Percentiles rank a stretch among this genome's conserved stretches.
phyloP scores from a whole-genome alignment of 2,113 vertebrate species.

The Tricholaema leucomelas region DNA sequence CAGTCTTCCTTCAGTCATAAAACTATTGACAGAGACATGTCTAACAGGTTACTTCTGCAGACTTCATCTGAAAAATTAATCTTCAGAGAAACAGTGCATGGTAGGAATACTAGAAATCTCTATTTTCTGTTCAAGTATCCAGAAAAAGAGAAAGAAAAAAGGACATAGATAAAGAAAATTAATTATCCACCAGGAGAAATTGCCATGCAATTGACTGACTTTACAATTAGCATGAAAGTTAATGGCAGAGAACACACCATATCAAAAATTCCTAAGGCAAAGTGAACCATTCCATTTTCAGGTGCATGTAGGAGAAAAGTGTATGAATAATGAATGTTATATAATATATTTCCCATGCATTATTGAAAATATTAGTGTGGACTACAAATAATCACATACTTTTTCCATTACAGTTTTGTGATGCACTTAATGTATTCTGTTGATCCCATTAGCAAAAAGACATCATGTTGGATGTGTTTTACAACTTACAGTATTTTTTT shows the following conservation, averaged over 20 bases:
- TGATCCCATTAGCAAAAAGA: background rate
- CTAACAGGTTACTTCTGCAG: background rate
- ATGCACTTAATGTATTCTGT: constrained; percentile 37
- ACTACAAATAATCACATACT: constrained; percentile 45
- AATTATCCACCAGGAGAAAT: background rate
- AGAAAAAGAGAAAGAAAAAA: background rate
- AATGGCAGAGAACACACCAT: constrained; percentile 2
- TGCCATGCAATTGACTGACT: constrained; percentile 1
- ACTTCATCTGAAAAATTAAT: background rate
- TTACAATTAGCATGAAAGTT: constrained; percentile 28
- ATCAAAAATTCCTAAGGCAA: constrained; percentile 42
- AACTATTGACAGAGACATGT: background rate
- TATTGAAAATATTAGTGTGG: constrained; percentile 67
- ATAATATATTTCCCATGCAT: constrained; percentile 56
- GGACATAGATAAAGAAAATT: background rate
- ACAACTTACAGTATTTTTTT: background rate
- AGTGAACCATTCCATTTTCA: constrained; percentile 45
- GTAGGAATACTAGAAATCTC: background rate
- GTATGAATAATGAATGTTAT: constrained; percentile 67
- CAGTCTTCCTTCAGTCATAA: background rate
- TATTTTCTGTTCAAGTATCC: background rate
- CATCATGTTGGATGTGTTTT: background rate
- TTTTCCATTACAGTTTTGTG: constrained; percentile 41
- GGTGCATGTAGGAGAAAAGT: constrained; percentile 33
- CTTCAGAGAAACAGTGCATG: background rate